phyloP scores from a whole-genome alignment of 2,888 invertebrate genomes.

The Ommatoiulus sabulosus region DNA sequence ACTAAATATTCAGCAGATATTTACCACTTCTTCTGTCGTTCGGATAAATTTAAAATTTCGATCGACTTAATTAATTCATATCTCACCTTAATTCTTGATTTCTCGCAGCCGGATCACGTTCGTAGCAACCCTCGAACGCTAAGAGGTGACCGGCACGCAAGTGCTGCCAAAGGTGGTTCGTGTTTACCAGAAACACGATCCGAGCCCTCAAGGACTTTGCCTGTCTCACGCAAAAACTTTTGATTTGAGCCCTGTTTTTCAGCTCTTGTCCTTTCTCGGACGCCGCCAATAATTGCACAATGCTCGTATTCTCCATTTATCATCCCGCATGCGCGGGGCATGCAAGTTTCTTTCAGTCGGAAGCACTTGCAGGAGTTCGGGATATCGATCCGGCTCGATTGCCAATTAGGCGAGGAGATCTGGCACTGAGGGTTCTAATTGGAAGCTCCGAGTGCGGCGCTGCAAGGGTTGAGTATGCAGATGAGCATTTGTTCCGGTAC shows the following conservation, averaged over 20 bases:
- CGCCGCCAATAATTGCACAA: background rate
- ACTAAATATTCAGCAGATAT: too few species aligned
- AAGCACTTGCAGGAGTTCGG: slow-evolving; percentile 27
- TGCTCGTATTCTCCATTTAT: background rate
- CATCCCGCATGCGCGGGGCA: background rate
- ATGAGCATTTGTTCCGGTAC: background rate
- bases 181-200: background rate
- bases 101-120: background rate
- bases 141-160: background rate
- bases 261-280: background rate
- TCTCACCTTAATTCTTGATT: background rate
- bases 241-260: background rate
- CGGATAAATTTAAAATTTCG: too few species aligned
- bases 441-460: background rate
- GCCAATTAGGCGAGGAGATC: background rate
- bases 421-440: background rate
- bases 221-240: background rate
- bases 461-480: background rate
- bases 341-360: background rate
- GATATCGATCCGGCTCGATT: background rate
- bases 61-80: background rate
- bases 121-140: background rate
- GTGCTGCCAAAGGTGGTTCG: background rate
- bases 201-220: background rate
- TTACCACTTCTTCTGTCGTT: too few species aligned